Evolutionary conservation across 1,140 invertebrate species (phyloP), one percentile per base, ranked within the genome.

Genomic region (Zelostemma sp.): DNA sequence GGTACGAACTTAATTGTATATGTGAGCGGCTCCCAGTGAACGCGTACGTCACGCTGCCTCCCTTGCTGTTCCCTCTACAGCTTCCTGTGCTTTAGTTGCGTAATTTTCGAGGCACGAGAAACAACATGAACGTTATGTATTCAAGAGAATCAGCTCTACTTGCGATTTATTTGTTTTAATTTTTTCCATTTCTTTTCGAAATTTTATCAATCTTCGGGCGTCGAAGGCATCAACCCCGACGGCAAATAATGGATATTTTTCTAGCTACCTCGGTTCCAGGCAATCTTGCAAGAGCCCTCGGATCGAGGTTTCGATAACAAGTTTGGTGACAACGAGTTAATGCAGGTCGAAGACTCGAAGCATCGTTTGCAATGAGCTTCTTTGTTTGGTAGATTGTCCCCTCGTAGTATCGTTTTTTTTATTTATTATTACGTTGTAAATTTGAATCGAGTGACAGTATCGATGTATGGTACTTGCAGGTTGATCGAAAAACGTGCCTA

Each of bases 71-170:
- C 67, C 61, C 68, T 66, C 60, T 76, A 75, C 47, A 65, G 80
- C 80, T 81, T 80, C 75, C 78, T 73, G 75, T 78, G 81, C 80
- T 83, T 82, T 79, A 81, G 73, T 80, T 75, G 79, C 80, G 75
- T 75, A 68, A 80, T 74, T 68, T 68, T 51, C 58, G 67, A 80
- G 75, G 69, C 73, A 77, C 77, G 53, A 77, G 54, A 60, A 69
- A 72, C 14, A 31, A 54, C 48, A 6, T 17, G 8, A 62, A 41
- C 40, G 40, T 14, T 6, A 41, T 12, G 9, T 5, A 31, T 4
- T 41, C 40, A 51, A 46, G 38, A 53, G 40, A 41, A 49, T 18
- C 25, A 21, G 5, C 50, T 33, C 9, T 46, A 41, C 31, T 9
- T 43, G 21, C 16, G 15, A 55, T 41, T 12, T 15, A 48, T 45